These are phyloP conservation scores for Pedicia rivosa DNA, from an alignment of 2,888 invertebrate species.

Conservation along the genomic window DNA sequence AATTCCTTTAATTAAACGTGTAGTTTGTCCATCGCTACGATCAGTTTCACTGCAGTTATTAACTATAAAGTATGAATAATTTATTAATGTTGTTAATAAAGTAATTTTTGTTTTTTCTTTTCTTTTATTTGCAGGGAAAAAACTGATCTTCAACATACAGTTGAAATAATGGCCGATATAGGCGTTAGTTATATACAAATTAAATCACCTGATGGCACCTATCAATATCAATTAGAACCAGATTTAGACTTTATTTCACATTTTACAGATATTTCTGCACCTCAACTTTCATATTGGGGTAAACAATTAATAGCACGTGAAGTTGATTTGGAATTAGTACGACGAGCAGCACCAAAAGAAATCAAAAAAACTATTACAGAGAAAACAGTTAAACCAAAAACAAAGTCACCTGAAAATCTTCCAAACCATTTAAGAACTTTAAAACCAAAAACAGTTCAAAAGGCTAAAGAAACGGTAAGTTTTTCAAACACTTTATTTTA, in stretches of 20 bases:
- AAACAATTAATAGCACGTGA: constrained; percentile 71
- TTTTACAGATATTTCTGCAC: constrained; percentile 23
- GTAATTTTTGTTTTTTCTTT: constrained; percentile 5
- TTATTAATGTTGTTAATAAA: neutral
- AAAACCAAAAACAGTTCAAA: constrained; percentile 35
- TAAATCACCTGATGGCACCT: constrained; percentile 58
- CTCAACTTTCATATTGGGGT: constrained; percentile 44
- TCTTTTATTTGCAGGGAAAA: constrained; percentile 22
- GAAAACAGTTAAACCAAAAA: constrained; percentile 7
- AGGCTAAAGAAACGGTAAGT: constrained; percentile 32
- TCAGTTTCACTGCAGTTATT: constrained; percentile 39
- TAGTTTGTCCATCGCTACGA: constrained; percentile 57
- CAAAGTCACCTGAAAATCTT: constrained; percentile 18
- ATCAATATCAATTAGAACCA: constrained; percentile 56
- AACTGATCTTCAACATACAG: constrained; percentile 46
- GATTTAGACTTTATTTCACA: constrained; percentile 45
- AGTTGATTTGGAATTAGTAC: constrained; percentile 62
- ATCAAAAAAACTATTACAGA: neutral
- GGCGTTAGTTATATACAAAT: constrained; percentile 75
- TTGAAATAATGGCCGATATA: constrained; percentile 76
- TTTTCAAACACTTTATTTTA: too few relatives aligned
- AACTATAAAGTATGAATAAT: constrained; percentile 22
- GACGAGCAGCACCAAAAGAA: constrained; percentile 33
- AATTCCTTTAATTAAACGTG: constrained; percentile 50
- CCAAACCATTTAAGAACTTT: constrained; percentile 60